Conservation (phyloP, 1,140 invertebrate species). For the Harlomillsia oculata region DNA sequence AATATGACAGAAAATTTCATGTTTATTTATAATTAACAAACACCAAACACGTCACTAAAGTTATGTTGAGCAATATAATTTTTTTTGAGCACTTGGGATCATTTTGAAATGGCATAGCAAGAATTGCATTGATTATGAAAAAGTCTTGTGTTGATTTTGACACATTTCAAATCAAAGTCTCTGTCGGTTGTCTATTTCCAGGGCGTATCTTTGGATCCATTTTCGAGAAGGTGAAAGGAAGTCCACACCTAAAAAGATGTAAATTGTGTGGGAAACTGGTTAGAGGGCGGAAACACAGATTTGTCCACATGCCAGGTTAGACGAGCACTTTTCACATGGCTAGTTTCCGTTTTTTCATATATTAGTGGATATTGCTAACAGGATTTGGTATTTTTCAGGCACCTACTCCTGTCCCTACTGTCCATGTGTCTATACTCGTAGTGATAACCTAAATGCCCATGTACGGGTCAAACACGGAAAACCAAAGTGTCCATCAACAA, state of each 20-base stretch:
- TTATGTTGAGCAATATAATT: not conserved
- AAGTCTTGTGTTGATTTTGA: not conserved
- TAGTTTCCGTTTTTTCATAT: too few relatives aligned
- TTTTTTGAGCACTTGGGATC: not conserved
- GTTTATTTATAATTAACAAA: too few relatives aligned
- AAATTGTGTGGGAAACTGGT: constrained; percentile 36
- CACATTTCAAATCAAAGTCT: too few relatives aligned
- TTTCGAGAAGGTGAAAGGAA: constrained; percentile 36
- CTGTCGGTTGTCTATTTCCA: constrained; percentile 27
- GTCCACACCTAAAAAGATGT: constrained; percentile 35
- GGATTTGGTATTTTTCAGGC: too few relatives aligned
- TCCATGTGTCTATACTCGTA: constrained; percentile 33
- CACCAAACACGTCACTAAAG: too few relatives aligned
- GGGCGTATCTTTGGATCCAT: constrained; percentile 35
- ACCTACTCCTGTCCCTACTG: constrained; percentile 34
- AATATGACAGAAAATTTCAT: too few relatives aligned
- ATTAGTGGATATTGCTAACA: too few relatives aligned
- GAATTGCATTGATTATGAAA: not conserved
- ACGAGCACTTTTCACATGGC: too few relatives aligned
- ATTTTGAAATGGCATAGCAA: not conserved
- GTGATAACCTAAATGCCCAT: constrained; percentile 35
- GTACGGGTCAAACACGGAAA: constrained; percentile 35
- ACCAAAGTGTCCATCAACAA: constrained; percentile 26
- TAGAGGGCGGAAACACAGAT: constrained; percentile 33
- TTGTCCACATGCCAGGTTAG: constrained; percentile 34